Percentiles rank a stretch among this genome's conserved stretches.
These are phyloP conservation scores for Henricia sp. DNA, from an alignment of 53 echinoderm and acorn worm genomes.

Conservation along the genomic window DNA sequence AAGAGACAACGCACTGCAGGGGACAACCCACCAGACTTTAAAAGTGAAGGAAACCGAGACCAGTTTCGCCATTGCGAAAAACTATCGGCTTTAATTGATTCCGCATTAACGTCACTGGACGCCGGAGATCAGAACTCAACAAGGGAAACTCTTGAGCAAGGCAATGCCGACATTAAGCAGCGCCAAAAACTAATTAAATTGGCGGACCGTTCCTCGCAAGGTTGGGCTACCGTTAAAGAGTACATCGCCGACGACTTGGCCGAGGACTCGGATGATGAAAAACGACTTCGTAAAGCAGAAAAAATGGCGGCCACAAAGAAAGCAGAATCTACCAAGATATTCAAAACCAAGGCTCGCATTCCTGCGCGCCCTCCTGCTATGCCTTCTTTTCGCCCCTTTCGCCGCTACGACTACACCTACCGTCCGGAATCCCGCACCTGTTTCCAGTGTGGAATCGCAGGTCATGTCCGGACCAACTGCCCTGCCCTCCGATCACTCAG, in stretches of 20 bases:
- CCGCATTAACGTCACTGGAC: background rate
- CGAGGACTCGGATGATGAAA: background rate
- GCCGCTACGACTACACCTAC: background rate
- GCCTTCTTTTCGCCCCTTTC: conserved; percentile 2
- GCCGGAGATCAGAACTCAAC: background rate
- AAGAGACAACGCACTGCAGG: background rate
- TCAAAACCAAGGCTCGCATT: too few species aligned
- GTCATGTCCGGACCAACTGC: background rate
- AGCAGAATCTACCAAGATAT: background rate
- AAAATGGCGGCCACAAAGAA: conserved; percentile 13
- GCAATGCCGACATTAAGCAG: background rate
- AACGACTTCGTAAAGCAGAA: conserved; percentile 4
- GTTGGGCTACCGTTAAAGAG: conserved; percentile 11
- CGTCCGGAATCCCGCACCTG: too few species aligned
- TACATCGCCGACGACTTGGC: conserved; percentile 1
- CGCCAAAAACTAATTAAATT: background rate
- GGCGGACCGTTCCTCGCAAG: conserved; percentile 5
- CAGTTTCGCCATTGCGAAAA: background rate
- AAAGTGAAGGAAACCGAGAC: background rate
- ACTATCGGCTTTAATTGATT: background rate
- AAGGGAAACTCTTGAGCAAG: background rate
- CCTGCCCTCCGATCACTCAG: background rate
- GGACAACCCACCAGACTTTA: background rate
- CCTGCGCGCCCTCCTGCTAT: too few species aligned
- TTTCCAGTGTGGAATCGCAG: too few species aligned